Evolutionary conservation across 2,888 invertebrate species (phyloP).

Genomic region (Nebria salina): DNA sequence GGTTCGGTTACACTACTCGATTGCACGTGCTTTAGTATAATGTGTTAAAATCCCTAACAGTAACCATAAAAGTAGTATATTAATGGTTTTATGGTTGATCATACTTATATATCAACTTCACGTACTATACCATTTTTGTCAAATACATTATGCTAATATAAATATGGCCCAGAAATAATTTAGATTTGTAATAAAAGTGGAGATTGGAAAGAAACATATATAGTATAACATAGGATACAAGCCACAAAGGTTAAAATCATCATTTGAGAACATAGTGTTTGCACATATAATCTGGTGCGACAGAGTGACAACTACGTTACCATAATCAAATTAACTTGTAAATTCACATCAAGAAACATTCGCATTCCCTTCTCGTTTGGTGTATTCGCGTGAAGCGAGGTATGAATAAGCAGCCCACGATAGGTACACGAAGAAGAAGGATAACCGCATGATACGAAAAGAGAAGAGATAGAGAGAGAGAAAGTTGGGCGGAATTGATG

Average conservation of each 20-base stretch:
- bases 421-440: not conserved
- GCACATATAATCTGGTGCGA: slow-evolving; percentile 5
- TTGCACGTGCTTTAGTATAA: not conserved
- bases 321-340: slow-evolving; percentile 20
- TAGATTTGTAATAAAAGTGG: no score
- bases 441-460: not conserved
- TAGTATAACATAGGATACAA: not conserved
- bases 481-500: not conserved
- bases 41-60: not conserved
- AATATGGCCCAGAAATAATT: no score
- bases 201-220: no score
- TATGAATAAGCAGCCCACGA: not conserved
- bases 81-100: not conserved
- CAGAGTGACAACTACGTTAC: slow-evolving; percentile 7
- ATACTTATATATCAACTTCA: not conserved
- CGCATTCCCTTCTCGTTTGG: slow-evolving; percentile 6
- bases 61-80: no score
- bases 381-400: not conserved
- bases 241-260: not conserved
- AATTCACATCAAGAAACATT: slow-evolving; percentile 19
- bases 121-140: not conserved
- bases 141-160: no score
- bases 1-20: not conserved
- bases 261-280: not conserved
- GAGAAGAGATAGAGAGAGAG: not conserved